Base-by-base conservation (phyloP, 1,140 invertebrate species). In the Drosophila cardini region DNA sequence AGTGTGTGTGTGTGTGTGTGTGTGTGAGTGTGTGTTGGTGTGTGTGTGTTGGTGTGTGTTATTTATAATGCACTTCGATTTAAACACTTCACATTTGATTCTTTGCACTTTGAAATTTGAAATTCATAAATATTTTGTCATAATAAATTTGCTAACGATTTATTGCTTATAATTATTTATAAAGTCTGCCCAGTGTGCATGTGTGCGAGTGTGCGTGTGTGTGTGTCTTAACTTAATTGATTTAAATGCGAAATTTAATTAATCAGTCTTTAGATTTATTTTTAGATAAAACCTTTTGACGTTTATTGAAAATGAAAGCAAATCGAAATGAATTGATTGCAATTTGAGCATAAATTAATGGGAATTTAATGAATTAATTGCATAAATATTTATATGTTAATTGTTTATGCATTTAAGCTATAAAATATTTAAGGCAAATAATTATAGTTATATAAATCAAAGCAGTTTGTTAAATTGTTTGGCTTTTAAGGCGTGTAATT, bases 21-120 rank as follows among this genome's bases (percentile, higher is more conserved):
- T 26, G 13, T 45, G 13, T 36, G 58, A 32, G 32, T 43, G 32
- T 53, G 48, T 26, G 21, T 26, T n/a, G n/a, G n/a, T n/a, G n/a
- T n/a, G n/a, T n/a, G n/a, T n/a, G n/a, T n/a, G n/a, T n/a, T n/a
- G n/a, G n/a, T 76, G 60, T 30, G 42, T 71, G 43, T 79, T 85
- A 79, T 82, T 87, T 81, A 52, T 70, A 80, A 71, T 75, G 80
- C 76, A 68, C 72, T 86, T 81, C 52, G 62, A 58, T 65, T 52
- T 32, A 26, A 45, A 13, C 45, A 58, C 32, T 61, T 64, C n/a
- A 62, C 36, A 50, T 21, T 60, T 30, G 30, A 58, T 52, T 61
- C 32, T 26, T 30, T 40, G 50, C 62, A 57, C 26, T 26, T 36
- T 26, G 50, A n/a, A n/a, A 40, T 67, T 58, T 43, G 6, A 61